Evolutionary conservation across 2,113 vertebrate genomes (phyloP).

Genomic region (Limanda limanda): DNA sequence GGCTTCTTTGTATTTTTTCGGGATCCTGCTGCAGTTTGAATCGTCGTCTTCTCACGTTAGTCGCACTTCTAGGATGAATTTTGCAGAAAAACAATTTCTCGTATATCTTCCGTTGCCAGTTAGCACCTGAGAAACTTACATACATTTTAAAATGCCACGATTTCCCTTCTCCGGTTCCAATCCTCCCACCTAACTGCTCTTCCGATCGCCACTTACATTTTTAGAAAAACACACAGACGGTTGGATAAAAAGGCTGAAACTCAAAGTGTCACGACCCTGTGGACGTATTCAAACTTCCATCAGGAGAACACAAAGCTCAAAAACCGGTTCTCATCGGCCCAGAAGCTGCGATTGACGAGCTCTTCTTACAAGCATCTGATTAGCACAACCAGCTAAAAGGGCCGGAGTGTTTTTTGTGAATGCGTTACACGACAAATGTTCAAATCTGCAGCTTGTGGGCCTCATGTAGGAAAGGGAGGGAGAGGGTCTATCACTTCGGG

Average conservation of each 20-base stretch:
- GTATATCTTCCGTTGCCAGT: not conserved
- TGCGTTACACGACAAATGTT: conserved; percentile 52
- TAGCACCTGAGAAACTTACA: not conserved
- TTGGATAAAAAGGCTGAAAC: conserved; percentile 22
- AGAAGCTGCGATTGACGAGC: conserved; percentile 42
- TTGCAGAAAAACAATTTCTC: not conserved
- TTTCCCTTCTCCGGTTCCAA: not conserved
- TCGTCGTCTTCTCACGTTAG: not conserved
- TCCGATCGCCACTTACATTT: conserved; percentile 43
- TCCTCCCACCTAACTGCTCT: conserved; percentile 37
- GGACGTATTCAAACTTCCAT: conserved; percentile 55
- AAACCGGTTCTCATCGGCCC: conserved; percentile 33
- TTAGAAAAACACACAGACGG: conserved; percentile 54
- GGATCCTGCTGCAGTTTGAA: not conserved
- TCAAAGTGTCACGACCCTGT: conserved; percentile 39
- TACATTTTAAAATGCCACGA: too few species aligned
- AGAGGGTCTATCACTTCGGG: conserved; percentile 15
- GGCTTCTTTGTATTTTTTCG: not conserved
- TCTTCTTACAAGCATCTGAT: conserved; percentile 74
- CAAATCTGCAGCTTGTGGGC: conserved; percentile 41
- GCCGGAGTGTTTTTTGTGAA: conserved; percentile 32
- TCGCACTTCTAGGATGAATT: too few species aligned
- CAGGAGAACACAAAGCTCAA: conserved; percentile 21
- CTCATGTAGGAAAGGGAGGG: conserved; percentile 32
- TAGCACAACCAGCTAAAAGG: conserved; percentile 34